Percentiles rank a stretch among this genome's conserved stretches.
Conservation (phyloP, 2,888 invertebrate species). For the Acleris holmiana region DNA sequence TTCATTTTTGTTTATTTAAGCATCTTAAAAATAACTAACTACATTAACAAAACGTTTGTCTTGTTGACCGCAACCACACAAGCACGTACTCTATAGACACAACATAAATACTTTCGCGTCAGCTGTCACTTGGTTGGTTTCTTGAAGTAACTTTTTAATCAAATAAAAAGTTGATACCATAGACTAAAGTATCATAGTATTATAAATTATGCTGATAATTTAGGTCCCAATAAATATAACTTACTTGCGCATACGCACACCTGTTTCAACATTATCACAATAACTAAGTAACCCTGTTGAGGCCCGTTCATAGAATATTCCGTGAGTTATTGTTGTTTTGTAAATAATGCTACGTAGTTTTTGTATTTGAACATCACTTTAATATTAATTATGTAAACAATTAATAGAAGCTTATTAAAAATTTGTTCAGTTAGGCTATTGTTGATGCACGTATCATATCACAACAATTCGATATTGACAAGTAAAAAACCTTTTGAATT, state of each 20-base stretch:
- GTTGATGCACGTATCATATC: too few species aligned
- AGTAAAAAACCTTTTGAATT: too few species aligned
- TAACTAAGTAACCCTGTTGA: constrained; percentile 57
- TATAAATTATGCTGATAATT: constrained; percentile 54
- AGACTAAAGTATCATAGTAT: constrained; percentile 25
- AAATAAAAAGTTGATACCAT: constrained; percentile 19
- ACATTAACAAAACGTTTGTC: constrained; percentile 30
- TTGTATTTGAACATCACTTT: constrained; percentile 13
- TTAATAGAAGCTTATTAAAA: neutral
- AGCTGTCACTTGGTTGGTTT: constrained; percentile 17
- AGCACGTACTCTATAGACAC: constrained; percentile 10
- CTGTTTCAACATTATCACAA: constrained; percentile 62
- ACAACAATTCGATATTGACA: too few species aligned
- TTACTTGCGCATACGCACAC: constrained; percentile 56
- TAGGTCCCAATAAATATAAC: constrained; percentile 60
- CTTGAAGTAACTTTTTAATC: constrained; percentile 14
- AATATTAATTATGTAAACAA: neutral
- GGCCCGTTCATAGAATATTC: constrained; percentile 53
- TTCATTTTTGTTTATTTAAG: constrained; percentile 48
- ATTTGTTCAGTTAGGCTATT: too few species aligned
- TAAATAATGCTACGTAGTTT: constrained; percentile 48
- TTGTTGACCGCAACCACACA: constrained; percentile 26
- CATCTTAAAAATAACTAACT: constrained; percentile 42
- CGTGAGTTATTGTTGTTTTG: constrained; percentile 44
- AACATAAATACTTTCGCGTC: constrained; percentile 22